phyloP scores from a whole-genome alignment of 2,888 invertebrate species.

The Tetramorium bicarinatum region DNA sequence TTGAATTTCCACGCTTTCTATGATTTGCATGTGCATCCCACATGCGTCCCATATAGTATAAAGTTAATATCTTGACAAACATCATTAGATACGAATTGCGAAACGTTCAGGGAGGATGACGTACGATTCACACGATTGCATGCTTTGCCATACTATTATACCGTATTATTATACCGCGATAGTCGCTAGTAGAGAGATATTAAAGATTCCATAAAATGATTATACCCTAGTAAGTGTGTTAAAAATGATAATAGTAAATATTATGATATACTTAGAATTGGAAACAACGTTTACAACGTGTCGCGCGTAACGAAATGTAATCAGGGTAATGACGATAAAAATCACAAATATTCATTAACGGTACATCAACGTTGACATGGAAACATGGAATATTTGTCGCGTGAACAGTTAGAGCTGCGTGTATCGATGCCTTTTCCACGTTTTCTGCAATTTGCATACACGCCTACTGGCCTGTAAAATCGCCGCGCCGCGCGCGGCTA shows the following conservation, averaged over 20 bases:
- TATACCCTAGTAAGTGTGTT: neutral
- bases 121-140: conserved; percentile 11
- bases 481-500: neutral
- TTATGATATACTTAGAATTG: neutral
- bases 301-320: neutral
- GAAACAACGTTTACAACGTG: neutral
- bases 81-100: conserved; percentile 31
- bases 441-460: conserved; percentile 42
- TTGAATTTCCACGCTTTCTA: conserved; percentile 25
- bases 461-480: conserved; percentile 13
- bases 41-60: conserved; percentile 18
- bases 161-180: neutral
- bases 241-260: neutral
- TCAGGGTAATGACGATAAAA: neutral
- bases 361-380: neutral
- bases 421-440: conserved; percentile 11
- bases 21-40: conserved; percentile 40
- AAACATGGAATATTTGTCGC: conserved; percentile 6
- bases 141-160: too few relatives aligned
- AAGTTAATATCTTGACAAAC: conserved; percentile 19
- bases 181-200: neutral
- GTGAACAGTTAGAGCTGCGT: conserved; percentile 14
- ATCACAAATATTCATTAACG: conserved; percentile 21
- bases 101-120: neutral
- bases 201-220: neutral